Percentiles rank a stretch among this genome's conserved stretches.
Conservation (phyloP, 1,140 invertebrate genomes). For the Drosophila varians region DNA sequence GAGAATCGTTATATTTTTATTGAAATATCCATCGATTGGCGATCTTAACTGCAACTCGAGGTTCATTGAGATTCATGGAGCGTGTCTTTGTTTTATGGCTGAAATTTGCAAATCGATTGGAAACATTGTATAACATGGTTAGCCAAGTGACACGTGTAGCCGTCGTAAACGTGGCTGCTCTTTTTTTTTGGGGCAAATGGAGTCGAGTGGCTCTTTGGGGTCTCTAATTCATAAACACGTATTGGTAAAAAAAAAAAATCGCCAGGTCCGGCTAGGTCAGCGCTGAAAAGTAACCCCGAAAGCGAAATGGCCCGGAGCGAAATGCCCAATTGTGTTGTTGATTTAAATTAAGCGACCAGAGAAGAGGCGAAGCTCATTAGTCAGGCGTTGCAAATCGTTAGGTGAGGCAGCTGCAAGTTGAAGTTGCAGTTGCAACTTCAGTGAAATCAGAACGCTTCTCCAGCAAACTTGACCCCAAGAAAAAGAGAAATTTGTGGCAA, state of each 20-base stretch:
- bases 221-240: constrained; percentile 64
- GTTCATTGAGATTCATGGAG: constrained; percentile 26
- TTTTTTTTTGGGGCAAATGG: constrained; percentile 36
- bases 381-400: constrained; percentile 18
- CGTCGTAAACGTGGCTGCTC: constrained; percentile 25
- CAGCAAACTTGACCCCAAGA: constrained; percentile 79
- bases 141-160: constrained; percentile 63
- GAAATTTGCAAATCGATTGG: constrained; percentile 60
- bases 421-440: constrained; percentile 35
- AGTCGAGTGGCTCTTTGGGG: constrained; percentile 12
- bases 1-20: constrained; percentile 12
- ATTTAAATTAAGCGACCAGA: constrained; percentile 52
- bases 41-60: constrained; percentile 1
- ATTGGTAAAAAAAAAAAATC: constrained; percentile 18
- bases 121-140: constrained; percentile 49
- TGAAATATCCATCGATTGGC: background rate
- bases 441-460: constrained; percentile 78
- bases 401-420: constrained; percentile 20
- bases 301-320: constrained; percentile 25
- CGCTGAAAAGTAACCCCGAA: constrained; percentile 47
- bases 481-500: constrained; percentile 77
- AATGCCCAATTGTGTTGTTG: constrained; percentile 54
- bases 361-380: constrained; percentile 35
- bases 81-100: constrained; percentile 44
- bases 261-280: background rate